Percentiles rank a stretch among this genome's conserved stretches.
Conservation (phyloP, 2,888 invertebrate species). For the Trachelus stipa region DNA sequence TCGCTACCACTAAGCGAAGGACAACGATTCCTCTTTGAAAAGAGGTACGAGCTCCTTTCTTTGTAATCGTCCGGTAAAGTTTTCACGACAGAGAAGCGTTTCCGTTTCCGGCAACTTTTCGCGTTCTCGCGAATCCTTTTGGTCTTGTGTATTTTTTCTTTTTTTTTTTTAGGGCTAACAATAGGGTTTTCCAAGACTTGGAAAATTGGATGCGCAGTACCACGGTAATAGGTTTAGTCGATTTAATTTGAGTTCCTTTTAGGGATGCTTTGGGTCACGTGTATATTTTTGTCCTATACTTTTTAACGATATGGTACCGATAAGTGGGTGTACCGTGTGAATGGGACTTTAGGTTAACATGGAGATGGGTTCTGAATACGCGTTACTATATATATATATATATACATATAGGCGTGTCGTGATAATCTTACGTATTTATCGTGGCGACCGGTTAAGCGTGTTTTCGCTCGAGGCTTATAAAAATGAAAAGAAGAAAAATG, state of each 20-base stretch:
- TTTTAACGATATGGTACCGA: neutral
- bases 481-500: neutral
- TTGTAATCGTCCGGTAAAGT: neutral
- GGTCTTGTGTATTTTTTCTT: neutral
- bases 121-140: neutral
- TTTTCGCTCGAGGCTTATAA: neutral
- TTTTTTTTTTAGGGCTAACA: neutral
- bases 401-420: neutral
- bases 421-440: constrained; percentile 6
- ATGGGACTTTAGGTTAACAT: neutral
- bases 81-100: neutral
- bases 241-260: neutral
- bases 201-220: neutral
- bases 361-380: neutral
- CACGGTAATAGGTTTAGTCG: neutral
- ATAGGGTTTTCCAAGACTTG: neutral
- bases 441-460: neutral
- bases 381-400: neutral
- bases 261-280: neutral
- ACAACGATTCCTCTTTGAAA: neutral
- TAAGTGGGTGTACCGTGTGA: neutral
- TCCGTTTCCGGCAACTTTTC: neutral
- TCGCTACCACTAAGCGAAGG: neutral
- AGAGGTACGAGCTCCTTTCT: neutral
- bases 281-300: neutral